These are phyloP conservation scores for Pelecanoides urinatrix DNA, from an alignment of 2,113 vertebrate genomes.

Conservation along the genomic window DNA sequence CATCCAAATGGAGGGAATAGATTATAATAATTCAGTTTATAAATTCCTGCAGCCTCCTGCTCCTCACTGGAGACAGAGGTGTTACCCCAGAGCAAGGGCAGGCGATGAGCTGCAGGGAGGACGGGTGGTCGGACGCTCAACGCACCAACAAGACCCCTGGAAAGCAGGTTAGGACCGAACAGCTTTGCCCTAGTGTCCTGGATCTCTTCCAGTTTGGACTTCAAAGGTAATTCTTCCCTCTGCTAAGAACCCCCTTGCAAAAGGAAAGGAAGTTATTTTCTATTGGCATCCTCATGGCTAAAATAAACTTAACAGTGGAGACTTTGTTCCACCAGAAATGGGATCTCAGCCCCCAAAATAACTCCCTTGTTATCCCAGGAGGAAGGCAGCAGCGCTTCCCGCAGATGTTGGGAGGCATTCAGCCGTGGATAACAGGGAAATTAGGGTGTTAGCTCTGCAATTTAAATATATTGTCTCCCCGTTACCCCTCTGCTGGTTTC, in stretches of 20 bases:
- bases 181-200: neutral
- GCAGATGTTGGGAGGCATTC: neutral
- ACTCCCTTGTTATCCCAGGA: neutral
- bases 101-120: neutral
- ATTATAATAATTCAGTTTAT: neutral
- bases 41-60: neutral
- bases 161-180: neutral
- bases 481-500: neutral
- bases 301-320: neutral
- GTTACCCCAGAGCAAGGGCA: neutral
- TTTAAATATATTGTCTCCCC: neutral
- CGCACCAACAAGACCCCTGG: accelerated
- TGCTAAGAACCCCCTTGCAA: neutral
- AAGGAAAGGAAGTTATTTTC: neutral
- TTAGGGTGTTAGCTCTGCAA: neutral
- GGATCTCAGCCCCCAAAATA: neutral
- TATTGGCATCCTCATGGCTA: neutral
- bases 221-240: neutral
- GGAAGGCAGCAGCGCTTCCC: neutral
- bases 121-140: neutral
- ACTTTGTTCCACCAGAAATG: neutral
- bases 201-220: neutral
- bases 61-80: neutral
- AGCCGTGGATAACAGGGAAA: neutral
- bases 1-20: neutral